Evolutionary conservation across 23 tunicate species (phyloP).

Genomic region (Pegea sp.): DNA sequence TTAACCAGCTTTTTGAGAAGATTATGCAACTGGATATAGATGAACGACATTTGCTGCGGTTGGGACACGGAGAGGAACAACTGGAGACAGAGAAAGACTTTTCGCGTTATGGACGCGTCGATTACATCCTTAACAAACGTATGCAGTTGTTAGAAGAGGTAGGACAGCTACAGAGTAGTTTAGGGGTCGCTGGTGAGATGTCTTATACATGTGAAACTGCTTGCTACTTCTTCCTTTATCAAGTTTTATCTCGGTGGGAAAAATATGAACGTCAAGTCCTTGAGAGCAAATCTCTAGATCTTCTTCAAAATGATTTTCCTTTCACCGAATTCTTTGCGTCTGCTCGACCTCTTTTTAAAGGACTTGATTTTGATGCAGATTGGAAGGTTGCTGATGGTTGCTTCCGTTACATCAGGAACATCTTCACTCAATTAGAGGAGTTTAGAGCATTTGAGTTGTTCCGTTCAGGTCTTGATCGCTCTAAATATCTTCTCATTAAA

Average conservation of each 20-base stretch:
- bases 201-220: slow-evolving; percentile 99
- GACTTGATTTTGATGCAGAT: slow-evolving; percentile 42
- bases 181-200: slow-evolving; percentile 93
- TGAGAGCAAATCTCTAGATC: slow-evolving; percentile 21
- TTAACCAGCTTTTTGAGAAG: slow-evolving; percentile 96
- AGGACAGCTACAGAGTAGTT: slow-evolving; percentile 61
- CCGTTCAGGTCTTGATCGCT: slow-evolving; percentile 94
- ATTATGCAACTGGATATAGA: slow-evolving; percentile 97
- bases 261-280: slow-evolving; percentile 50
- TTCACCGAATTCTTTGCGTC: slow-evolving; percentile 43
- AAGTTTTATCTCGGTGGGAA: slow-evolving; percentile 95
- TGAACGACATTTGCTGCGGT: slow-evolving; percentile 93
- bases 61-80: slow-evolving; percentile 98
- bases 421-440: slow-evolving; percentile 93
- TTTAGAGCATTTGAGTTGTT: slow-evolving; percentile 92
- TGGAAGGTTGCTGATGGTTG: slow-evolving; percentile 94
- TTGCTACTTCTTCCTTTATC: slow-evolving; percentile 86
- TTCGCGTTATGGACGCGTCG: slow-evolving; percentile 94
- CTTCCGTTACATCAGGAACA: slow-evolving; percentile 79
- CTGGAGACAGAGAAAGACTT: slow-evolving; percentile 97
- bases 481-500: slow-evolving; percentile 85
- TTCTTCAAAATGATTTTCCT: slow-evolving; percentile 45
- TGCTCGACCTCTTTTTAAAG: slow-evolving; percentile 70
- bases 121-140: slow-evolving; percentile 67
- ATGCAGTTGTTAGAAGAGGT: slow-evolving; percentile 74